Percentiles rank a stretch among this genome's conserved stretches.
Conservation (phyloP, 2,888 invertebrate species). For the Acleris sparsana region DNA sequence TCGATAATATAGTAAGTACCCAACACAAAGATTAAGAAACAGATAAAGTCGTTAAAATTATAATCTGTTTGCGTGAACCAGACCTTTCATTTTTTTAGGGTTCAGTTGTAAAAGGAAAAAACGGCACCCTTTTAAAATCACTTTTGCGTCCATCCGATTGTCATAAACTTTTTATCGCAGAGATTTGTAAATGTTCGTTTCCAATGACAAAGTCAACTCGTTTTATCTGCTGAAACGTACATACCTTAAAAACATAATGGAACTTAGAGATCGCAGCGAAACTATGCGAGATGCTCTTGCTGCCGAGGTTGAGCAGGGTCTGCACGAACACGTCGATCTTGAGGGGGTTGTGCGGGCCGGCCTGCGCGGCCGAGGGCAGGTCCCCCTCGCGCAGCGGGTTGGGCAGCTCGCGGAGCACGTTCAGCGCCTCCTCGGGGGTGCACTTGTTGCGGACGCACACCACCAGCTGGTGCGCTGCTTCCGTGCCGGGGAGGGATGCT, state of each 20-base stretch:
- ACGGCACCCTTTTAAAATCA: too few relatives aligned
- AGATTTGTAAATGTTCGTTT: neutral
- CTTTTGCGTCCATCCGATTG: too few relatives aligned
- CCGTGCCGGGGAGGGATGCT: conserved; percentile 91
- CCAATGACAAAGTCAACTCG: neutral
- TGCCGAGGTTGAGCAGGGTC: conserved; percentile 95
- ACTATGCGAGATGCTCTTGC: conserved; percentile 98
- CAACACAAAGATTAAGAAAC: too few relatives aligned
- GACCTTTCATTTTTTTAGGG: too few relatives aligned
- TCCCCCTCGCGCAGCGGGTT: conserved; percentile 91
- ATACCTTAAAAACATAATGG: conserved; percentile 94
- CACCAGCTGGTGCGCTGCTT: conserved; percentile 93
- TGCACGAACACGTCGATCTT: conserved; percentile 99
- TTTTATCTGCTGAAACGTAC: conserved; percentile 16
- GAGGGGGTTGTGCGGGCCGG: conserved; percentile 92
- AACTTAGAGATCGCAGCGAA: conserved; percentile 99
- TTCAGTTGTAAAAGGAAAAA: too few relatives aligned
- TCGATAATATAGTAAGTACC: too few relatives aligned
- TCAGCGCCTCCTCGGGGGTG: conserved; percentile 94
- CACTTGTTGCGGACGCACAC: conserved; percentile 95
- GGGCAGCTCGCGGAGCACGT: conserved; percentile 93
- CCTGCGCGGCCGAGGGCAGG: conserved; percentile 83
- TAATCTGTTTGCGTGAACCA: too few relatives aligned
- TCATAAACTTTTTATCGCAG: neutral
- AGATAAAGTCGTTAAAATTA: too few relatives aligned